Conservation (phyloP, 2,113 vertebrate species). For the Microcebus griseorufus region DNA sequence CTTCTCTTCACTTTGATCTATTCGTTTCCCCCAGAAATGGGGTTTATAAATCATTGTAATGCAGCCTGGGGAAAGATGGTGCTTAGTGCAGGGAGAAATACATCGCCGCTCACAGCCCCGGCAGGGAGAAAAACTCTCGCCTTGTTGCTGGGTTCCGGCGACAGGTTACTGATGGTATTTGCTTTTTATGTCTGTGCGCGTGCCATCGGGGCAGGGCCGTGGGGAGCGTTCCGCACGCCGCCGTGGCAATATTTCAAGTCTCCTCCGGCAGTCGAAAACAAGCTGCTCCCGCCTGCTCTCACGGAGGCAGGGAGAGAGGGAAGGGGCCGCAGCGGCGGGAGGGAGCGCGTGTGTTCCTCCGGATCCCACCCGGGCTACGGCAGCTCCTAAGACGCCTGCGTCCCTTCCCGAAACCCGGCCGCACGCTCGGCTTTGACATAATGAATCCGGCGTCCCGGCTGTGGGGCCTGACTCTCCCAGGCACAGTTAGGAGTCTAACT, state of each 20-base stretch:
- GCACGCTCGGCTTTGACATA: background rate
- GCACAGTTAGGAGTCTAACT: slow-evolving; percentile 19
- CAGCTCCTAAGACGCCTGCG: background rate
- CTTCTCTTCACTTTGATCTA: slow-evolving; percentile 89
- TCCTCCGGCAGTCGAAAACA: slow-evolving; percentile 79
- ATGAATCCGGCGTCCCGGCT: background rate
- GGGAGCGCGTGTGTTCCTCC: background rate
- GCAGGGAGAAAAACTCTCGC: slow-evolving; percentile 85
- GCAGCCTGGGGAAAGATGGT: slow-evolving; percentile 87
- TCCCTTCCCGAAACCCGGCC: background rate
- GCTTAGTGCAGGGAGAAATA: slow-evolving; percentile 89
- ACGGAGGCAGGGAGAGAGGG: slow-evolving; percentile 60
- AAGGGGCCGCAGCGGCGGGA: background rate
- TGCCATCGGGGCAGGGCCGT: slow-evolving; percentile 85
- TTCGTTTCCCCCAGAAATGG: slow-evolving; percentile 88
- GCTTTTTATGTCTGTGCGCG: slow-evolving; percentile 86
- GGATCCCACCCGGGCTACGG: background rate
- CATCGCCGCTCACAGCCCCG: slow-evolving; percentile 87
- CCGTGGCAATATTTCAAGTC: slow-evolving; percentile 85
- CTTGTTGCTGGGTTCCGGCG: slow-evolving; percentile 80
- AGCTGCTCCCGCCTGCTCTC: slow-evolving; percentile 70
- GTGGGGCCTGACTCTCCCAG: background rate
- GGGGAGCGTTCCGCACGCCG: slow-evolving; percentile 80
- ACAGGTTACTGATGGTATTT: slow-evolving; percentile 90
- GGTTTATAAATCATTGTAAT: slow-evolving; percentile 92